Base-by-base conservation (phyloP, 2,888 invertebrate genomes). In the Erebia palarica region DNA sequence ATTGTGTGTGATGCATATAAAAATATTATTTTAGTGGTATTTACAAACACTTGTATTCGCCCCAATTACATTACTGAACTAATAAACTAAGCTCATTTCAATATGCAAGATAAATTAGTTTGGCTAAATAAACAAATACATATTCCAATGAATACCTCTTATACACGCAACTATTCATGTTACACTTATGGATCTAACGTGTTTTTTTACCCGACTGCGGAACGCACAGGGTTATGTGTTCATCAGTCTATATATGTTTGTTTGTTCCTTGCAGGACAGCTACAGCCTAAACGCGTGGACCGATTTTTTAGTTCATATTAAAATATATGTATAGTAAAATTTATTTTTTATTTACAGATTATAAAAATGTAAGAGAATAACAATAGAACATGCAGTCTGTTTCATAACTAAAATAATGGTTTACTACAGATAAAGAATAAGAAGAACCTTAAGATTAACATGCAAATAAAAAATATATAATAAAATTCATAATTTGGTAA, bases 391-490 rank as follows among this genome's bases (percentile, higher is more conserved):
- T 65, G 65, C 65, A 65, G 42, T 55, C 55, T 36, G 9, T 16
- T 53, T 65, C 36, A 55, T 27, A 55, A 55, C 42, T 42, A 51
- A 16, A 65, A 53, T 47, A n/a, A 16, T 36, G 42, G 13, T 65
- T 53, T 53, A 51, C 65, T 47, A 47, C 27, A 16, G 14, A 57
- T 60, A 49, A 53, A 5, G 16, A 65, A 59, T 51, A 13, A 57
- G 21, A 65, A 58, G 16, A 44, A 58, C 9, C n/a, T 57, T 55
- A 21, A 18, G 14, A 58, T 47, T 47, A 44, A 14, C 66, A 66
- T 66, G 66, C 66, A n/a, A 66, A 58, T 66, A 42, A 73, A 58
- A 16, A 49, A 65, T 36, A 2, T 60, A 49, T 61, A 65, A 44
- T 59, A 53, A 63, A 67, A 51, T 69, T 63, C 27, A 53, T 53